A percentile compares a stretch with the other conserved stretches of the same genome.
phyloP scores from a whole-genome alignment of 2,113 vertebrate species.

The Rhinolophus sinicus region DNA sequence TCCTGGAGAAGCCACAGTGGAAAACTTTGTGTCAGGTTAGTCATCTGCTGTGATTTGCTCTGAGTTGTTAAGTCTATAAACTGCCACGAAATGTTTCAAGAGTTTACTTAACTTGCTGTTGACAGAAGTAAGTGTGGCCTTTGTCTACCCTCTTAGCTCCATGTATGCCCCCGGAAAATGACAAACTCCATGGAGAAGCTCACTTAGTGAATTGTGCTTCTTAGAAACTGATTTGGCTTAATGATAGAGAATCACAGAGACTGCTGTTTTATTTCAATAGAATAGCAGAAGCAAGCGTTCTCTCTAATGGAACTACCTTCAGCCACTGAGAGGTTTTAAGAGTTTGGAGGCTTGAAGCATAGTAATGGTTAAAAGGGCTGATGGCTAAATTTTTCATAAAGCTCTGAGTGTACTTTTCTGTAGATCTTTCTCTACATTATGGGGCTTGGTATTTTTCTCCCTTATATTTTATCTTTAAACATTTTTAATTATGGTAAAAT shows the following conservation, averaged over 20 bases:
- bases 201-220: slow-evolving; percentile 15
- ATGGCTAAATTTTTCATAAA: background rate
- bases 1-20: background rate
- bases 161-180: background rate
- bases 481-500: background rate
- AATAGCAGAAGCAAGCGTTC: background rate
- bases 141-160: background rate
- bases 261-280: slow-evolving; percentile 61
- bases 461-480: background rate
- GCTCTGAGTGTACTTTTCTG: background rate
- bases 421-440: background rate
- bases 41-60: background rate
- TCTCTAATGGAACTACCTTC: slow-evolving; percentile 12
- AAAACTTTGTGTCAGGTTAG: background rate
- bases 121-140: fast-evolving
- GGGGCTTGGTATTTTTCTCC: background rate
- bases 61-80: background rate
- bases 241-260: background rate
- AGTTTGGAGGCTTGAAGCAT: background rate
- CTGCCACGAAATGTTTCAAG: background rate
- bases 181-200: background rate
- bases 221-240: slow-evolving; percentile 51
- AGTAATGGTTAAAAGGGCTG: background rate
- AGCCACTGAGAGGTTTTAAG: background rate
- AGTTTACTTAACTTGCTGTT: background rate